Base-by-base conservation (phyloP, 2,113 vertebrate genomes). In the Callorhinus ursinus region DNA sequence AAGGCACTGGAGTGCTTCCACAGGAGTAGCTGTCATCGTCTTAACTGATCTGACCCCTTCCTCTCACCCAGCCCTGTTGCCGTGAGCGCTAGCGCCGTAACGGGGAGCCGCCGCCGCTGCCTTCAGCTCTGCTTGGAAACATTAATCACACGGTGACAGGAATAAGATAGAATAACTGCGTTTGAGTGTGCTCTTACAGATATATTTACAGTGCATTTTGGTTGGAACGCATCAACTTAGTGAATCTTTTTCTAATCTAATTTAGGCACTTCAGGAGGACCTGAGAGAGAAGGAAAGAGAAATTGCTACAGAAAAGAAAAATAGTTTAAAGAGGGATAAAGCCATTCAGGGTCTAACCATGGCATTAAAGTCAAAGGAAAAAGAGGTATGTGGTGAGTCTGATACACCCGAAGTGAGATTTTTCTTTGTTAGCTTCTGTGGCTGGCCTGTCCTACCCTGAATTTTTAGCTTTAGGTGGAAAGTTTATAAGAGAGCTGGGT, bases 251-350 rank as follows among this genome's bases (percentile, higher is more conserved):
- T 97, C 81, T 98, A 98, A 98, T 98, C 98, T 98, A 96, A 98
- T 98, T 98, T 98, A 99, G 99, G 98, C 82, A 21, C 98, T 99
- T 96, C 98, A 98, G 95, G 98, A 98, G 83, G 99, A 99, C 95
- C 98, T 99, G 14, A 99, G 99, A 92, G 99, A 99, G 94, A 99
- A 97, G 81, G 99, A 99, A 97, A 98, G 98, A 92, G 99, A 99
- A 96, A 99, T 99, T 96, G 98, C 98, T 96, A 98, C 98, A 24
- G 99, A 99, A 96, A 99, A 99, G 98, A 99, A 99, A 98, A 99
- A 99, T 97, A 98, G 99, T 94, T 94, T 99, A 97, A 99, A 99
- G 98, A 99, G 99, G 98, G 99, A 99, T 98, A 99, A 99, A 99
- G 99, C 99, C 31, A 99, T 99, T 98, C 99, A 99, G 98, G 99